These are phyloP conservation scores for Neofelis nebulosa DNA, from an alignment of 2,113 vertebrate genomes.

Conservation along the genomic window DNA sequence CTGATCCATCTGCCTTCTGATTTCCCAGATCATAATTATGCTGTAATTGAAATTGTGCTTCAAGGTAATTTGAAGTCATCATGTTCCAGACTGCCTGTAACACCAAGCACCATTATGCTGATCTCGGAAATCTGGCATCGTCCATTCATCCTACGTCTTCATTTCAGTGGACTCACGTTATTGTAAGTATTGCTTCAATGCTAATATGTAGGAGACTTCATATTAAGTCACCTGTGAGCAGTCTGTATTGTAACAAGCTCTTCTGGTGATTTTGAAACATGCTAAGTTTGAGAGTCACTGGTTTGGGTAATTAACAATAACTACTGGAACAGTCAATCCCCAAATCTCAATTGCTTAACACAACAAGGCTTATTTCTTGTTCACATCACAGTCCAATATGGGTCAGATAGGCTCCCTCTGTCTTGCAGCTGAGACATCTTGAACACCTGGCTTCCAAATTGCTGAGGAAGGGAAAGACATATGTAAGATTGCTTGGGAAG, in stretches of 20 bases:
- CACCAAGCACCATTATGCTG: neutral
- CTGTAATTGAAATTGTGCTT: constrained; percentile 21
- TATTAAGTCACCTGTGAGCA: constrained; percentile 15
- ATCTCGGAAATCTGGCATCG: neutral
- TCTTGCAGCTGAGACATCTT: neutral
- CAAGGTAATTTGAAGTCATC: constrained; percentile 58
- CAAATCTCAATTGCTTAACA: neutral
- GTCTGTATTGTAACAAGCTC: neutral
- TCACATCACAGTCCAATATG: neutral
- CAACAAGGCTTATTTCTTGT: neutral
- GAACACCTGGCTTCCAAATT: neutral
- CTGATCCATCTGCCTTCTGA: neutral
- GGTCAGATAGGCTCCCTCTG: neutral
- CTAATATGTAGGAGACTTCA: neutral
- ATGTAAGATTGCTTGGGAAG: neutral
- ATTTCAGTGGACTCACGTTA: neutral
- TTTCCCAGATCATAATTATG: constrained; percentile 51
- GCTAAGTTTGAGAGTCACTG: neutral
- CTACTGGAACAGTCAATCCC: neutral
- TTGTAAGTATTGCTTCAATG: neutral
- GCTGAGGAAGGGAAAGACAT: neutral
- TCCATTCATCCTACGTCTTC: neutral
- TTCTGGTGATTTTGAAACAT: constrained; percentile 17
- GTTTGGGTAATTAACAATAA: neutral
- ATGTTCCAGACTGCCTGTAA: neutral